These are phyloP conservation scores for Peribatodes rhomboidaria DNA, from an alignment of 2,888 invertebrate species.

Conservation along the genomic window DNA sequence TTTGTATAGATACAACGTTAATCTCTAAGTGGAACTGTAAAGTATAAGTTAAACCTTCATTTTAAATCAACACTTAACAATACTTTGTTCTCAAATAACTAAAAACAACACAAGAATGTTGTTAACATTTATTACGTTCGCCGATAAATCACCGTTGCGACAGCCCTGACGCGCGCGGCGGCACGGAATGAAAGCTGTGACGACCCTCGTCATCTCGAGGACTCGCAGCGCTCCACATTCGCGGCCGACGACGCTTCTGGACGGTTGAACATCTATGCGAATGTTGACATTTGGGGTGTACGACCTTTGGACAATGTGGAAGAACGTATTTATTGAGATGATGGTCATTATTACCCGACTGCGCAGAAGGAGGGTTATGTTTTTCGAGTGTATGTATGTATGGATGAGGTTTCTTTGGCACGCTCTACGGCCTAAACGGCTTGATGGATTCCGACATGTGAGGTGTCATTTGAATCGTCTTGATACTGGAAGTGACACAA, in stretches of 20 bases:
- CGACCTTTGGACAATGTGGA: conserved; percentile 16
- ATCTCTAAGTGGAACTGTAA: neutral
- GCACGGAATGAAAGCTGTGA: conserved; percentile 68
- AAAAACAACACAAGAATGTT: conserved; percentile 14
- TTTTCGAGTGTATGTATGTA: no score
- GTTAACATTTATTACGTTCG: conserved; percentile 14
- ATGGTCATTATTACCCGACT: neutral
- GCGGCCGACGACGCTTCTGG: conserved; percentile 39
- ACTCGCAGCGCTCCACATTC: conserved; percentile 64
- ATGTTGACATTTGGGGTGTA: conserved; percentile 40
- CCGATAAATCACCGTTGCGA: conserved; percentile 43
- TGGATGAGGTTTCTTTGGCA: no score
- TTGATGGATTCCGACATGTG: no score
- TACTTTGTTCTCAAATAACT: neutral
- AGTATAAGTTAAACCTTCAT: neutral
- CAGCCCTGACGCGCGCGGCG: conserved; percentile 60
- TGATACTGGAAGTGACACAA: no score
- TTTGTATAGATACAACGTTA: no score
- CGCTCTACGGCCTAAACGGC: no score
- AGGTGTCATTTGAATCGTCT: no score
- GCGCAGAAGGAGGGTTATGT: no score
- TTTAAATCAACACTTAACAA: neutral
- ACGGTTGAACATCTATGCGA: conserved; percentile 34
- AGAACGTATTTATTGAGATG: neutral
- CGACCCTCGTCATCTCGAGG: conserved; percentile 74